Conservation (phyloP, 2,797 vertebrate genomes). For the Pristis pectinata region DNA sequence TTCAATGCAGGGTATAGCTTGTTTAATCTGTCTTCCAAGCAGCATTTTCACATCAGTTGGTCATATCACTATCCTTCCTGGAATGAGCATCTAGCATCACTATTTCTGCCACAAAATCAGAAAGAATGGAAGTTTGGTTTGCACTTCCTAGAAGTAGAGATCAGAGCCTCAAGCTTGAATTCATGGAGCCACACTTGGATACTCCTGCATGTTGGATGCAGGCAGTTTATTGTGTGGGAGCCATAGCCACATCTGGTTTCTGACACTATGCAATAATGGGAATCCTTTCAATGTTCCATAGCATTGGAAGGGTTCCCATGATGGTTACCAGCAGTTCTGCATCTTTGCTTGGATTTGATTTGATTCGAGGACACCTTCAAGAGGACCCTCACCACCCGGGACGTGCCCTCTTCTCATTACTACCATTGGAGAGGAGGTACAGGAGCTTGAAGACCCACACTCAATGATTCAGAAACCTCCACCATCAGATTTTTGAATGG, state of each 20-base stretch:
- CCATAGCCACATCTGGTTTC: not conserved
- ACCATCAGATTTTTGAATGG: no score
- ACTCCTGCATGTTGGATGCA: not conserved
- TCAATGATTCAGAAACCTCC: no score
- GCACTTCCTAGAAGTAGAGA: not conserved
- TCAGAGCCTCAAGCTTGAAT: not conserved
- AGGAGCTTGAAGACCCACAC: no score
- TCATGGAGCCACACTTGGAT: not conserved
- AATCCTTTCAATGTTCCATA: not conserved
- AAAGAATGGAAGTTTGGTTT: not conserved
- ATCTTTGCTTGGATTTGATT: no score
- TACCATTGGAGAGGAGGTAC: no score
- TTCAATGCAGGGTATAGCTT: not conserved
- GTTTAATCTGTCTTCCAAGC: not conserved
- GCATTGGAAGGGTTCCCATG: no score
- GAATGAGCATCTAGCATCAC: not conserved
- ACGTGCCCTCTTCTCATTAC: no score
- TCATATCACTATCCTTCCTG: not conserved
- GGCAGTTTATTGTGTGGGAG: not conserved
- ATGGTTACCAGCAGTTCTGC: no score
- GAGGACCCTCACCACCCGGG: no score
- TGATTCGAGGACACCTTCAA: no score
- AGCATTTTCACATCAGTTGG: not conserved
- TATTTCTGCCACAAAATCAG: not conserved
- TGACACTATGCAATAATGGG: not conserved